These are phyloP conservation scores for Epizoanthus scotinus DNA, from an alignment of 92 coral and sea anemone species.

Conservation along the genomic window DNA sequence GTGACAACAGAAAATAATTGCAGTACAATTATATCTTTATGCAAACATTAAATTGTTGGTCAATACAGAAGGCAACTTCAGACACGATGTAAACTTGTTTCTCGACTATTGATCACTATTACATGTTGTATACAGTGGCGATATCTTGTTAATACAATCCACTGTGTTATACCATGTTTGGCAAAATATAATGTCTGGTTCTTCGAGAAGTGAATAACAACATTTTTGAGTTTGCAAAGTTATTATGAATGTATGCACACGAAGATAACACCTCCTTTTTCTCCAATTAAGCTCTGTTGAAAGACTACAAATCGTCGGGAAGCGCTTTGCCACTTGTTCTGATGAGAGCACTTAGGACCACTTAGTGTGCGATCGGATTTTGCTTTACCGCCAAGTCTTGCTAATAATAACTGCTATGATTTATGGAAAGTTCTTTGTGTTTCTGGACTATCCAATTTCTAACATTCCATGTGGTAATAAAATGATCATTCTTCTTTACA, in stretches of 20 bases:
- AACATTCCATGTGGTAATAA: too few species aligned
- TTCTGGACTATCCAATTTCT: too few species aligned
- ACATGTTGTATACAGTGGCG: too few species aligned
- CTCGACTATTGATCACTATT: too few species aligned
- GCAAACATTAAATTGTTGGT: too few species aligned
- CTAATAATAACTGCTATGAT: not conserved
- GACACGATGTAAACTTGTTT: too few species aligned
- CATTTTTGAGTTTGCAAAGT: not conserved
- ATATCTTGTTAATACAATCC: too few species aligned
- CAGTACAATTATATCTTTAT: too few species aligned
- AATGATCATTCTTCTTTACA: too few species aligned
- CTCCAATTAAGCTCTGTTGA: not conserved
- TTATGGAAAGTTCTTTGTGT: not conserved
- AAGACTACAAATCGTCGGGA: slow-evolving; percentile 9
- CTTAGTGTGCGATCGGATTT: not conserved
- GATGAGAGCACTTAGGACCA: not conserved
- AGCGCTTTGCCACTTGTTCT: not conserved
- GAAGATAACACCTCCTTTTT: slow-evolving; percentile 6
- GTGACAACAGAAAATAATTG: too few species aligned
- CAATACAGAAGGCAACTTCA: too few species aligned
- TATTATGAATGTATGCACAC: not conserved
- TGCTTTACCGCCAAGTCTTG: not conserved
- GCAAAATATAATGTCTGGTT: not conserved
- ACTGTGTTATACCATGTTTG: too few species aligned
- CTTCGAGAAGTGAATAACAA: not conserved